Evolutionary conservation across 2,113 vertebrate genomes (phyloP), one percentile per base, ranked within the genome.

Genomic region (Gymnocephalus cernua): DNA sequence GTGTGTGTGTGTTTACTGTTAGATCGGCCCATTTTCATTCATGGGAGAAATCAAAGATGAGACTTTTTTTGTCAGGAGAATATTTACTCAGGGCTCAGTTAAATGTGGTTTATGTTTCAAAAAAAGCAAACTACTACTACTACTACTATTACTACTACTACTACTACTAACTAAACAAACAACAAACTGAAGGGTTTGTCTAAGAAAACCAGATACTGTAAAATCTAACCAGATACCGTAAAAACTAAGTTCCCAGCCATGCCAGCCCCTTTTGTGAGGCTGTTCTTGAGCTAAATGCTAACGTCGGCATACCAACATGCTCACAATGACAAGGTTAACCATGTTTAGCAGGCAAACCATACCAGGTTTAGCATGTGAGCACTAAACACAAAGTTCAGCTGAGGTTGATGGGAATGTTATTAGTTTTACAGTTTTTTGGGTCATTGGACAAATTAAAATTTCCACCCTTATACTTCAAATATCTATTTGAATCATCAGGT

Each of bases 11-110:
- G 45, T 58, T 80, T 85, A 50, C 62, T 48, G 70, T 86, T 47
- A 56, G 75, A 63, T 50, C 53, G 53, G 45, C 41, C 56, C 59
- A 58, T 75, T 87, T 87, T 76, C 85, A 86, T 80, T 84, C 62
- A 87, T 25, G 44, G 19, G 56, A 66, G 27, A 45, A 82, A 66
- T 80, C 73, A 84, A 78, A 84, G 61, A 70, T 57, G 62, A 15
- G 44, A 83, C 67, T 50, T 78, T 41, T 41, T 82, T 76, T 82
- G 72, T 58, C 21, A 57, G 23, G 56, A 68, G 50, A 64, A 62
- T 21, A 51, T 84, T 59, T 63, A 18, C 13, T 48, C 44, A 44
- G 6, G 35, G 59, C 38, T 80, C 27, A 25, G 18, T 27, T 25
- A 45, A 29, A 74, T 27, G 9, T 21, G 47, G 13, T 54, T 48